Percentiles rank a stretch among this genome's conserved stretches.
Evolutionary conservation across 2,113 vertebrate species (phyloP).

Genomic region (Macrotus californicus): DNA sequence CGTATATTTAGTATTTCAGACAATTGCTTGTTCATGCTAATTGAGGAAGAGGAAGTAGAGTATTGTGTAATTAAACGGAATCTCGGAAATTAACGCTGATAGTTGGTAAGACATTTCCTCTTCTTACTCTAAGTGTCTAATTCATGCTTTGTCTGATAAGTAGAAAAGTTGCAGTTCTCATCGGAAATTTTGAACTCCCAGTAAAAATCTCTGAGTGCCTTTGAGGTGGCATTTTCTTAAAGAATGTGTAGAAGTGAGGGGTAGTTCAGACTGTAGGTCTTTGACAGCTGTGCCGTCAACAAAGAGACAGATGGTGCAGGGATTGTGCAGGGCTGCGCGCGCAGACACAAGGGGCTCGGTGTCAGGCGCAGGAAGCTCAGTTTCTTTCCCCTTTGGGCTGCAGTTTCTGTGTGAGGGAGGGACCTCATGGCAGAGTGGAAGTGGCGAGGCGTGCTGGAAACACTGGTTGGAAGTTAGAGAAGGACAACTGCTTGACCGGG

Average conservation of each 20-base stretch:
- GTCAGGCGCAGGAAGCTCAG: background rate
- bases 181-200: constrained; percentile 31
- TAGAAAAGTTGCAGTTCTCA: constrained; percentile 46
- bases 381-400: background rate
- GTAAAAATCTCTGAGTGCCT: background rate
- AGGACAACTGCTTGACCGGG: background rate
- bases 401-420: background rate
- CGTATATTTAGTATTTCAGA: constrained; percentile 6
- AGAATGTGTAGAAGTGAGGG: background rate
- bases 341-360: background rate
- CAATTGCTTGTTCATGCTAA: constrained; percentile 38
- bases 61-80: constrained; percentile 51
- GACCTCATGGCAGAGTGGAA: background rate
- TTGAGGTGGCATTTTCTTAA: background rate
- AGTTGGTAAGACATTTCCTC: constrained; percentile 60
- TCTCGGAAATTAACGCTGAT: constrained; percentile 49
- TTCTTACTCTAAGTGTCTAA: constrained; percentile 41
- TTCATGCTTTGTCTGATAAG: constrained; percentile 41
- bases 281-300: background rate
- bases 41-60: constrained; percentile 54
- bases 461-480: background rate
- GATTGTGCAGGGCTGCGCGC: background rate
- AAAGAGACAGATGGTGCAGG: background rate
- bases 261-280: background rate
- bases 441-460: background rate